These are phyloP conservation scores for Etia nguti DNA, from an alignment of 2,113 vertebrate species.

Conservation along the genomic window DNA sequence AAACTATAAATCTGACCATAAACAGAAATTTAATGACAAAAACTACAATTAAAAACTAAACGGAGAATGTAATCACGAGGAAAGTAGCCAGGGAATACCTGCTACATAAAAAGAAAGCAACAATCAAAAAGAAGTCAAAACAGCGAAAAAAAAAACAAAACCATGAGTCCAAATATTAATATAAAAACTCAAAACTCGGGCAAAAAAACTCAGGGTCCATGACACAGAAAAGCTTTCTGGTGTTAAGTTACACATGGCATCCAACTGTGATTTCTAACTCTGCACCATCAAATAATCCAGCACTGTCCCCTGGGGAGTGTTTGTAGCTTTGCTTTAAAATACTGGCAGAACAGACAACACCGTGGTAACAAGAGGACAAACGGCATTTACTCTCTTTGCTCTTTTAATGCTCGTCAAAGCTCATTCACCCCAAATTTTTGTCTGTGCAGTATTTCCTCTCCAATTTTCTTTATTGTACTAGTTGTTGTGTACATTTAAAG, in stretches of 20 bases:
- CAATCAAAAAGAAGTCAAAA: not conserved
- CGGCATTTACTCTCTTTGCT: not conserved
- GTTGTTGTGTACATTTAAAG: not conserved
- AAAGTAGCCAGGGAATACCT: not conserved
- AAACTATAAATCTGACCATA: not conserved
- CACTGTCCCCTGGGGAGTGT: not conserved
- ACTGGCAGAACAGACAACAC: not conserved
- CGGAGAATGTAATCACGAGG: not conserved
- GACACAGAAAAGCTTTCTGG: not conserved
- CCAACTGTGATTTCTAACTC: not conserved
- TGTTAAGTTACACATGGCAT: not conserved
- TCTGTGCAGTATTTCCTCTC: not conserved
- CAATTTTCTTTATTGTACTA: not conserved
- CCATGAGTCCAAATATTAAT: not conserved
- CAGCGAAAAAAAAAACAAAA: rapidly evolving
- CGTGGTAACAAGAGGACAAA: not conserved
- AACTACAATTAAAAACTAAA: not conserved
- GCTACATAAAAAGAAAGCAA: not conserved
- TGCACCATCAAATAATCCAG: not conserved
- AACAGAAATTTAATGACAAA: not conserved
- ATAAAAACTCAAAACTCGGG: not conserved
- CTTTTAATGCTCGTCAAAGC: not conserved
- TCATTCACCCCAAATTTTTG: not conserved
- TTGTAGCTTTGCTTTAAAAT: not conserved
- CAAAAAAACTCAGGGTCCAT: not conserved